Evolutionary conservation across 1,140 invertebrate species (phyloP), one percentile per base, ranked within the genome.

Genomic region (Bombus haemorrhoidalis): DNA sequence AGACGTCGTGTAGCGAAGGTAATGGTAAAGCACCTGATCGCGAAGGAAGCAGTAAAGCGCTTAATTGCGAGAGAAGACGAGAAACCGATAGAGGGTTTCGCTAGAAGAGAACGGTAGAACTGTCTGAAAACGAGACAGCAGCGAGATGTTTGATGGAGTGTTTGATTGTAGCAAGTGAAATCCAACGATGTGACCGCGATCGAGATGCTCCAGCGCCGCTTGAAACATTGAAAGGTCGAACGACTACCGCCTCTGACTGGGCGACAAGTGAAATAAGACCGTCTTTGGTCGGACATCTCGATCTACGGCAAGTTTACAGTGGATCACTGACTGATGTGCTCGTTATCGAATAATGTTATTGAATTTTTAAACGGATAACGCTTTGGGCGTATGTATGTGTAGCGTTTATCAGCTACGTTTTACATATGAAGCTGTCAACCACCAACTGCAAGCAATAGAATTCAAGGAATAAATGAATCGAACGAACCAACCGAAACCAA

Each of bases 351-450:
- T 15, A n/a, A 28, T 6, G 22, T 22, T 68, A 32, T 68, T 39
- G 64, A 37, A 72, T 64, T 85, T 85, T 85, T 85, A 13, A 72
- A 3, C 22, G 64, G 5, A 18, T 28, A 41, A 57, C 66, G 64
- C 34, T 37, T 34, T 18, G 1, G 13, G 32, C n/a, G 22, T 32
- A 13, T 3, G n/a, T 66, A 34, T 8, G 28, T n/a, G 59, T 22
- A 34, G 15, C 59, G 34, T n/a, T 75, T 22, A 41, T 32, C 34
- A n/a, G 28, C 2, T 22, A 37, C 5, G 18, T 39, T 34, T 39
- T 32, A 64, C 32, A 32, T n/a, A 57, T 47, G 77, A 62, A 80
- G 25, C 25, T 47, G 41, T 62, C 68, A 72, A 53, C 53, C 28
- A 57, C 72, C 83, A 72, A 28, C 25, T 62, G 53, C 76, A 57